Conservation (phyloP, 2,888 invertebrate species). For the Theretra japonica region DNA sequence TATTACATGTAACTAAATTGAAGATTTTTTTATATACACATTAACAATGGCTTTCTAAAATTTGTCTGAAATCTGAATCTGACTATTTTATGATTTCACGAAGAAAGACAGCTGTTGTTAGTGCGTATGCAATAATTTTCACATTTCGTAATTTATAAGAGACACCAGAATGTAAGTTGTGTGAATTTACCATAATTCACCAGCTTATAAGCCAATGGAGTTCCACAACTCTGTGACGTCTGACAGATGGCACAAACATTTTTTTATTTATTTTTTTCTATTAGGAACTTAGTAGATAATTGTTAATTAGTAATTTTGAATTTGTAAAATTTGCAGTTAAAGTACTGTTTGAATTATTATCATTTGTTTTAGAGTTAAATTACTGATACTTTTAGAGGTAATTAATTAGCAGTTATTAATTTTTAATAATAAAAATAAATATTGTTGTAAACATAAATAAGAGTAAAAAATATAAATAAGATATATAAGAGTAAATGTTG, state of each 20-base stretch:
- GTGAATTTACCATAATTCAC: slow-evolving; percentile 13
- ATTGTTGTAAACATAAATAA: neutral
- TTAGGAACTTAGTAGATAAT: neutral
- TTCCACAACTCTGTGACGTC: slow-evolving; percentile 8
- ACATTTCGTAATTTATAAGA: neutral
- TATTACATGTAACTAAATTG: neutral
- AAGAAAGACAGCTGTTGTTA: neutral
- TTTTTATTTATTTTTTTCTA: slow-evolving; percentile 1
- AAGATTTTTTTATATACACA: neutral
- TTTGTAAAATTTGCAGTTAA: neutral
- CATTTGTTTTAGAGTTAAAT: neutral
- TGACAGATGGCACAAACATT: slow-evolving; percentile 22
- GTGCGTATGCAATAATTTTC: neutral
- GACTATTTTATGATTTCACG: neutral
- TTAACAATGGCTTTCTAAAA: neutral
- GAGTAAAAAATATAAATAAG: too few relatives aligned
- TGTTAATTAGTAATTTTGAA: neutral
- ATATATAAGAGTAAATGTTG: too few relatives aligned
- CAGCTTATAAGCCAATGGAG: slow-evolving; percentile 17
- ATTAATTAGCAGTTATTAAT: neutral
- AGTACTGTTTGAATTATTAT: neutral
- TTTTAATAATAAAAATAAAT: neutral
- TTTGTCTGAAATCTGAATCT: neutral
- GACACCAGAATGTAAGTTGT: slow-evolving; percentile 11
- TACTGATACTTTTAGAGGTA: too few relatives aligned